A percentile compares a stretch with the other conserved stretches of the same genome.
Evolutionary conservation across 2,113 vertebrate species (phyloP).

Genomic region (Struthidea cinerea): DNA sequence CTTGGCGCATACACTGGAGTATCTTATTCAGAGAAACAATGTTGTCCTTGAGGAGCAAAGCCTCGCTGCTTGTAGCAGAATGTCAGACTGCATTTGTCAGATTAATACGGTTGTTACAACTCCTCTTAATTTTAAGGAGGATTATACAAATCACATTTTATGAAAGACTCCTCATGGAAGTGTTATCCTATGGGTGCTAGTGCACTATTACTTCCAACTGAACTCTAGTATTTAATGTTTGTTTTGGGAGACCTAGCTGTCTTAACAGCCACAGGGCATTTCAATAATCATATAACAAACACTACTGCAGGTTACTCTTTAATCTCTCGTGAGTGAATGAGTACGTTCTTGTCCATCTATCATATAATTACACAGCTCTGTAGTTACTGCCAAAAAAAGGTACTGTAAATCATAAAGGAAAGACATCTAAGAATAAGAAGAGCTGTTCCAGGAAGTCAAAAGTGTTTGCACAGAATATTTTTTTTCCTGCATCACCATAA

Average conservation of each 20-base stretch:
- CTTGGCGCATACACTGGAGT: background rate
- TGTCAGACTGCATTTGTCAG: background rate
- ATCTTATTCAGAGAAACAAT: background rate
- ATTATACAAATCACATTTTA: background rate
- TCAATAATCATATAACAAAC: constrained; percentile 61
- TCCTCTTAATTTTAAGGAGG: background rate
- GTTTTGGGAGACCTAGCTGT: constrained; percentile 46
- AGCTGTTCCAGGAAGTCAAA: background rate
- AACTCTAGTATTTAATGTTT: constrained; percentile 37
- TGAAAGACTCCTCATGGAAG: background rate
- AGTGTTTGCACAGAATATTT: background rate
- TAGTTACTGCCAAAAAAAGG: background rate
- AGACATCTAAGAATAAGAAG: background rate
- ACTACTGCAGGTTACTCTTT: constrained; percentile 59
- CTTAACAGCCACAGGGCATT: constrained; percentile 54
- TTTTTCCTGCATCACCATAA: background rate
- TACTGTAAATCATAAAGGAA: constrained; percentile 29
- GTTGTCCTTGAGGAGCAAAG: background rate
- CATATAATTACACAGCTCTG: background rate
- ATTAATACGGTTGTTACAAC: background rate
- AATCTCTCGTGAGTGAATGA: constrained; percentile 41
- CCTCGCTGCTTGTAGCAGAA: background rate
- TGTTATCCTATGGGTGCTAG: background rate
- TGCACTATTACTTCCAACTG: background rate
- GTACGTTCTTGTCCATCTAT: constrained; percentile 43